Percentiles rank a stretch among this genome's conserved stretches.
phyloP scores from a whole-genome alignment of 1,140 invertebrate species.

The Tetragnatha versicolor region DNA sequence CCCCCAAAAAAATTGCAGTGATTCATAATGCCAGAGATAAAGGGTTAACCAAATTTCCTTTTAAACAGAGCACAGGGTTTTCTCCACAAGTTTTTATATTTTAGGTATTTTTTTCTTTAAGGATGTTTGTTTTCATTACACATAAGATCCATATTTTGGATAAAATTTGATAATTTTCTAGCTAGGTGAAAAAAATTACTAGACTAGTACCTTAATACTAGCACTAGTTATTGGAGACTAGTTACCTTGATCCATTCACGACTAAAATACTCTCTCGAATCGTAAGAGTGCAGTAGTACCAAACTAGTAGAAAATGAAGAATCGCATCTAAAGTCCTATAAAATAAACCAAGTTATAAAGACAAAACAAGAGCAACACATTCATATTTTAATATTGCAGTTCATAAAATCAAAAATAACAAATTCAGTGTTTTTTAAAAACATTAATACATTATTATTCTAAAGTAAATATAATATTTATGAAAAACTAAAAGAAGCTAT shows the following conservation, averaged over 20 bases:
- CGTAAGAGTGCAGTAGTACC: slow-evolving; percentile 99
- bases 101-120: background rate
- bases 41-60: background rate
- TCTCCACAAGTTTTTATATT: background rate
- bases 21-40: too few relatives aligned
- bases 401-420: too few relatives aligned
- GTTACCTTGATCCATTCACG: slow-evolving; percentile 70
- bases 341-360: slow-evolving; percentile 19
- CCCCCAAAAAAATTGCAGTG: too few relatives aligned
- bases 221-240: background rate
- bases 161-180: background rate
- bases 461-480: too few relatives aligned
- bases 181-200: background rate
- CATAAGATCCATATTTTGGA: background rate
- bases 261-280: slow-evolving; percentile 95
- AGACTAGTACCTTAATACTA: background rate
- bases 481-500: too few relatives aligned
- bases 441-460: too few relatives aligned
- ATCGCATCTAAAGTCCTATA: slow-evolving; percentile 87
- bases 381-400: too few relatives aligned
- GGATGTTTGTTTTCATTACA: background rate
- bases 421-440: too few relatives aligned
- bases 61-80: background rate
- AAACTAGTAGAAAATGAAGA: slow-evolving; percentile 96
- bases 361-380: too few relatives aligned